phyloP scores from a whole-genome alignment of 2,113 vertebrate species.

The Sander vitreus region DNA sequence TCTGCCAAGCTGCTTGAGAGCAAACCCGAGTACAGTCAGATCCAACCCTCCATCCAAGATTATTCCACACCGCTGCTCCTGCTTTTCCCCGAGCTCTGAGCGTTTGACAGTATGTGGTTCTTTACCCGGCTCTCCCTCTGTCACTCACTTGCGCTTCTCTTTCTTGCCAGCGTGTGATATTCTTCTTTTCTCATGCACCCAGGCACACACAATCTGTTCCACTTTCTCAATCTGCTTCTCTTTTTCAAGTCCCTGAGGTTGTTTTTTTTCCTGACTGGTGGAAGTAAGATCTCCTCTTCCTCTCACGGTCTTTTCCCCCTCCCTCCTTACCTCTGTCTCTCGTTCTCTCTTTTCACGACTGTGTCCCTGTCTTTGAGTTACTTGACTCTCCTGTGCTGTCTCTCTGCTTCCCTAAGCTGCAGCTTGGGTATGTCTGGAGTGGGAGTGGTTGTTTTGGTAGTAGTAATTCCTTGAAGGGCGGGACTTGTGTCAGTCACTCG shows the following conservation, averaged over 20 bases:
- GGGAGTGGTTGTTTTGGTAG: conserved; percentile 73
- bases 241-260: conserved; percentile 13
- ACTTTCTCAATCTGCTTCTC: conserved; percentile 44
- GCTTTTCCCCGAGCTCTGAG: neutral
- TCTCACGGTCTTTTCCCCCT: neutral
- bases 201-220: conserved; percentile 30
- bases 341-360: conserved; percentile 15
- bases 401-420: conserved; percentile 38
- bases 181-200: conserved; percentile 57
- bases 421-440: conserved; percentile 49
- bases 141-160: conserved; percentile 57
- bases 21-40: conserved; percentile 8
- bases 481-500: conserved; percentile 70
- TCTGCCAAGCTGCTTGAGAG: conserved; percentile 9
- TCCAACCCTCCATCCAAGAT: conserved; percentile 24
- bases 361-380: conserved; percentile 42
- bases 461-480: conserved; percentile 76
- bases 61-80: conserved; percentile 35
- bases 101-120: conserved; percentile 28
- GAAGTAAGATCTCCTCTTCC: conserved; percentile 55
- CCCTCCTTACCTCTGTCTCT: conserved; percentile 17
- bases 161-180: conserved; percentile 53
- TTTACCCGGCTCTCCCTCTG: conserved; percentile 43
- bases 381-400: conserved; percentile 22
- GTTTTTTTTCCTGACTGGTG: conserved; percentile 20